Percentiles rank a stretch among this genome's conserved stretches.
These are phyloP conservation scores for Poecilia latipinna DNA, from an alignment of 2,113 vertebrate genomes.

Conservation along the genomic window DNA sequence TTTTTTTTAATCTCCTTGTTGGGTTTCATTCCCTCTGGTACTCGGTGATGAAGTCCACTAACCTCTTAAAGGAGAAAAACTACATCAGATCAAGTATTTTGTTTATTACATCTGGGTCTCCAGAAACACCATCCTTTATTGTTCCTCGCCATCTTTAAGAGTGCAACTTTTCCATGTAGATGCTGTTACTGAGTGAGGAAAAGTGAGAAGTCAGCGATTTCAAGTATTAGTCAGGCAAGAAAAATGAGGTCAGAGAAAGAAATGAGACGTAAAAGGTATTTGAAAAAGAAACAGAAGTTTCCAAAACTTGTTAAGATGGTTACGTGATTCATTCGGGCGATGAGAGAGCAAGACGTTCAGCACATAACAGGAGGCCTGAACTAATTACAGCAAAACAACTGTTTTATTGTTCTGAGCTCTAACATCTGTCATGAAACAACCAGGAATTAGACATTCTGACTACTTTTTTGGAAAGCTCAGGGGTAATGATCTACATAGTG, in stretches of 20 bases:
- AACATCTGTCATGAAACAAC: neutral
- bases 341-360: neutral
- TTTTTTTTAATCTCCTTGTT: constrained; percentile 44
- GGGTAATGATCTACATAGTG: neutral
- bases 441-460: neutral
- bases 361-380: neutral
- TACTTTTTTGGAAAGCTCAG: neutral
- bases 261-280: too few species aligned
- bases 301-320: neutral
- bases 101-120: constrained; percentile 8
- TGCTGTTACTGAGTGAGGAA: neutral
- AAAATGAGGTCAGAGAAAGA: neutral
- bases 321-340: neutral
- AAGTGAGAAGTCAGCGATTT: neutral
- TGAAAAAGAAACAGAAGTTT: neutral
- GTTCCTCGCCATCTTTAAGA: neutral
- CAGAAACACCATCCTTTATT: neutral
- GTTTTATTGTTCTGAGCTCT: neutral
- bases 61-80: constrained; percentile 16
- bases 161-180: neutral
- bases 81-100: constrained; percentile 14
- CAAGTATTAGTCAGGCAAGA: neutral
- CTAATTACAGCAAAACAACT: neutral
- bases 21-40: constrained; percentile 11
- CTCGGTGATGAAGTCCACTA: constrained; percentile 34